Percentiles rank a stretch among this genome's conserved stretches.
Conservation (phyloP, 2,888 invertebrate genomes). For the Junonia oenone region DNA sequence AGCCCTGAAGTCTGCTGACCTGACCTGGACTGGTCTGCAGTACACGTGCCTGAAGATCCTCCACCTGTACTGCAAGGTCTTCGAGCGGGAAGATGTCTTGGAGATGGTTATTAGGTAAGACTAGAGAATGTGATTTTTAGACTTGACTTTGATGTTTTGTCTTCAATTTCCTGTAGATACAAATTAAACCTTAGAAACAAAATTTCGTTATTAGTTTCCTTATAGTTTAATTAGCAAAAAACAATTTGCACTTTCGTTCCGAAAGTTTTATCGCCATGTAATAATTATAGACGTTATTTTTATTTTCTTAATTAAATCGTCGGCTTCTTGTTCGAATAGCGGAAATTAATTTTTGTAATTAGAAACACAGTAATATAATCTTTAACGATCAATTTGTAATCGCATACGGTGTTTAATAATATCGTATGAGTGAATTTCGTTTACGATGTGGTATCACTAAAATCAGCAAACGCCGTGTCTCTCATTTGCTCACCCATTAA, state of each 20-base stretch:
- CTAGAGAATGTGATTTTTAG: too few relatives aligned
- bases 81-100: conserved; percentile 88
- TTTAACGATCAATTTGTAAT: background rate
- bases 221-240: background rate
- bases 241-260: background rate
- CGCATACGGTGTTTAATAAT: background rate
- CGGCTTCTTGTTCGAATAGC: background rate
- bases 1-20: conserved; percentile 73
- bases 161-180: background rate
- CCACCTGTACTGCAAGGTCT: conserved; percentile 92
- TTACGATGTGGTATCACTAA: conserved; percentile 9
- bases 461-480: conserved; percentile 24
- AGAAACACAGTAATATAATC: background rate
- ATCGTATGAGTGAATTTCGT: background rate
- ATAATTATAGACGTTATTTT: background rate
- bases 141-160: too few relatives aligned
- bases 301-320: background rate
- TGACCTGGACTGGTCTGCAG: conserved; percentile 90
- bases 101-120: conserved; percentile 89
- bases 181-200: background rate
- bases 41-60: conserved; percentile 91
- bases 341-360: background rate
- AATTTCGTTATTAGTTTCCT: background rate
- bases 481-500: conserved; percentile 46
- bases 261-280: background rate